Percentiles rank a stretch among this genome's conserved stretches.
These are phyloP conservation scores for Liposcelis brunnea DNA, from an alignment of 2,888 invertebrate species.

Conservation along the genomic window DNA sequence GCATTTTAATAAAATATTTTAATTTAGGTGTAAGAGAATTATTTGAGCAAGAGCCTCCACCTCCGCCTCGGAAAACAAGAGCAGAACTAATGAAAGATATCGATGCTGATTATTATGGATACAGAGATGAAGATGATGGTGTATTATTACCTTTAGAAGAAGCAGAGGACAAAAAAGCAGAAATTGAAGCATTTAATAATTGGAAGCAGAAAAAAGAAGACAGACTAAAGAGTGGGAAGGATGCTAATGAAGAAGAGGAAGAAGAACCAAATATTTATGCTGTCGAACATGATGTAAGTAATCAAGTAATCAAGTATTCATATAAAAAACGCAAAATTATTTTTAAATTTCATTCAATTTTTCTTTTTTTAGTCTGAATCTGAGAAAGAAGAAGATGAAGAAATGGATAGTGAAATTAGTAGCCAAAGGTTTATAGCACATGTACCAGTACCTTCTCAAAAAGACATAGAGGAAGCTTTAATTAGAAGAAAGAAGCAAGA, in stretches of 20 bases:
- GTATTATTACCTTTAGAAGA: slow-evolving; percentile 76
- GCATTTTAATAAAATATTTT: background rate
- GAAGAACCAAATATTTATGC: slow-evolving; percentile 59
- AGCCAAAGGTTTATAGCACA: slow-evolving; percentile 55
- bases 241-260: slow-evolving; percentile 35
- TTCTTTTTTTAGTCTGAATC: slow-evolving; percentile 16
- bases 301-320: no score
- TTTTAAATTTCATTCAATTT: background rate
- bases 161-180: slow-evolving; percentile 52
- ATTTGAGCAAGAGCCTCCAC: slow-evolving; percentile 90
- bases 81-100: slow-evolving; percentile 96
- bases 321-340: background rate
- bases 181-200: slow-evolving; percentile 42
- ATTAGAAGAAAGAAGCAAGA: slow-evolving; percentile 82
- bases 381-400: slow-evolving; percentile 20
- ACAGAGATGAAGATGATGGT: slow-evolving; percentile 96
- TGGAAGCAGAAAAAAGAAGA: slow-evolving; percentile 38
- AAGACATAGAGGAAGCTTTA: slow-evolving; percentile 84
- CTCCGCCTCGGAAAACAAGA: slow-evolving; percentile 76
- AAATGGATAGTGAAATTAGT: slow-evolving; percentile 28
- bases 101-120: slow-evolving; percentile 98
- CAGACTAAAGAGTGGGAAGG: slow-evolving; percentile 26
- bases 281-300: slow-evolving; percentile 23
- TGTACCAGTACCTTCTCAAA: slow-evolving; percentile 85
- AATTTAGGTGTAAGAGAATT: slow-evolving; percentile 74